Base-by-base conservation (phyloP, 30 jellyfish, hydroid and myxozoan species). In the Clytia hemisphaerica region DNA sequence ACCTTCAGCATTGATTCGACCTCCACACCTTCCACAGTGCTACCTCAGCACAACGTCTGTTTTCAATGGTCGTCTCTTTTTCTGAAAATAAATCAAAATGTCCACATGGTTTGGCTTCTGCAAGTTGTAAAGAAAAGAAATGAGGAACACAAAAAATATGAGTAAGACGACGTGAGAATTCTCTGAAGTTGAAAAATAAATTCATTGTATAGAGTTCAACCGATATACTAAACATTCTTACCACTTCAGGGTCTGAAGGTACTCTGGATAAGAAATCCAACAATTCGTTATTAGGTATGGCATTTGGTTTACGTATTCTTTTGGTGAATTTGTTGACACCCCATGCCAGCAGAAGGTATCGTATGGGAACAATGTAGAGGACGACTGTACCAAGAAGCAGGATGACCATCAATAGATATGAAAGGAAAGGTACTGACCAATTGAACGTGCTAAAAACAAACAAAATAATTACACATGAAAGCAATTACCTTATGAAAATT, bases 191-290 rank as follows among this genome's bases (percentile, higher is more conserved):
- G n/a, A n/a, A n/a, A n/a, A n/a, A n/a, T n/a, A n/a, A n/a, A n/a
- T n/a, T n/a, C n/a, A n/a, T n/a, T n/a, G n/a, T n/a, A n/a, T n/a
- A n/a, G n/a, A n/a, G n/a, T n/a, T n/a, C n/a, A n/a, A n/a, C n/a
- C 25, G 9, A 50, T 50, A 12, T 10, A 30, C n/a, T 6, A 6
- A 40, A 6, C n/a, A 44, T 12, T 44, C 91, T 37, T 81, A 89
- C 98, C 72, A 89, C 44, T 72, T 89, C 98, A 9, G 98, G 93
- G 72, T 89, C 98, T 7, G 94, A 78, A 1, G 98, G 98, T 1
- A 89, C 49, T 42, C 98, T 74, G 14, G 98, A 89, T 31, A 89
- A 61, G 82, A 80, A 89, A 50, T 89, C 98, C 15, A 89, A 35
- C 33, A 82, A 28, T 54, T 89, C 98, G 72, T 89, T 89, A 62